Percentiles rank a stretch among this genome's conserved stretches.
Evolutionary conservation across 2,797 vertebrate genomes (phyloP).

Genomic region (Cetoscarus ocellatus): DNA sequence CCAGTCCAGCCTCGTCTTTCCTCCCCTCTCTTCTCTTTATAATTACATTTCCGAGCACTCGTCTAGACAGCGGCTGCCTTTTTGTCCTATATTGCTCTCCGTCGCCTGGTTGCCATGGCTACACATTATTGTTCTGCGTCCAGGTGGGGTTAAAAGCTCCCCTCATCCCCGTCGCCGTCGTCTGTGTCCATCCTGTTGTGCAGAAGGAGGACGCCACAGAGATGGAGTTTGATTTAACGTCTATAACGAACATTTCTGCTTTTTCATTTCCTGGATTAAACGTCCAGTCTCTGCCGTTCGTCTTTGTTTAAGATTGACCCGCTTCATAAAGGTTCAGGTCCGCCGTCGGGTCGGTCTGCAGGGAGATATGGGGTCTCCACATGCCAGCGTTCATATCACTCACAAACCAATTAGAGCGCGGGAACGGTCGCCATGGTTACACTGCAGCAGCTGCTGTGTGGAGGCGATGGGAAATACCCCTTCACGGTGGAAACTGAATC

Average conservation of each 20-base stretch:
- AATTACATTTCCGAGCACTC: constrained; percentile 16
- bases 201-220: background rate
- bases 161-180: constrained; percentile 2
- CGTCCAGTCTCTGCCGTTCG: no score
- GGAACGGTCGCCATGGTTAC: constrained; percentile 7
- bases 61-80: constrained; percentile 6
- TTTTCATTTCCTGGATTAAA: background rate
- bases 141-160: constrained; percentile 6
- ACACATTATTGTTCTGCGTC: constrained; percentile 14
- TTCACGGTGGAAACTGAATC: background rate
- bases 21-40: background rate
- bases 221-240: no score
- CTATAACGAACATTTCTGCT: no score
- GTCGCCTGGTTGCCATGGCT: constrained; percentile 20
- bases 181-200: background rate
- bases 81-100: constrained; percentile 18
- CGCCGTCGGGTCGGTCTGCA: background rate
- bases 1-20: no score
- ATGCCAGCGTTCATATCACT: background rate
- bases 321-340: background rate
- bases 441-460: no score
- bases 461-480: background rate
- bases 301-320: background rate
- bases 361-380: background rate
- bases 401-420: constrained; percentile 10